phyloP scores from a whole-genome alignment of 2,113 vertebrate species.

The Cervus canadensis region DNA sequence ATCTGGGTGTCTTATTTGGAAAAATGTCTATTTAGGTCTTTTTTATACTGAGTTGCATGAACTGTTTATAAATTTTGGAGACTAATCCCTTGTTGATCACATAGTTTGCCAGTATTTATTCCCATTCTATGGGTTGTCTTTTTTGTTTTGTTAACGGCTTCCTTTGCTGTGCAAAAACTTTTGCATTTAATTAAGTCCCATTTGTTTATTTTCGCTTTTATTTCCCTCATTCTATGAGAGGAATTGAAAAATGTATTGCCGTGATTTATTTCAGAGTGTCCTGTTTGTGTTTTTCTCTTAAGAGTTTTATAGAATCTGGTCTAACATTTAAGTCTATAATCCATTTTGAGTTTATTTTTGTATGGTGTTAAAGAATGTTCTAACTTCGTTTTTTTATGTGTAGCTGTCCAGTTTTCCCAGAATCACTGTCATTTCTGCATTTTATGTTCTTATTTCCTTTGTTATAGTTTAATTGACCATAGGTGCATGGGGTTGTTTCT shows the following conservation, averaged over 20 bases:
- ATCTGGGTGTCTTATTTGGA: background rate
- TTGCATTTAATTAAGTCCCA: background rate
- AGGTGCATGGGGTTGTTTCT: background rate
- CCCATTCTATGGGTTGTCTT: background rate
- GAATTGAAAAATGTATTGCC: background rate
- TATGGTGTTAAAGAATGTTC: background rate
- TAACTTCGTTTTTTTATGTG: background rate
- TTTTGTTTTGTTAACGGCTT: background rate
- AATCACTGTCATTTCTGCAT: background rate
- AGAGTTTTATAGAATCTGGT: background rate
- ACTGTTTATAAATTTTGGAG: background rate
- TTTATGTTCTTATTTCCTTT: background rate
- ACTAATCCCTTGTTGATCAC: background rate
- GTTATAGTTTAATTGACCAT: background rate
- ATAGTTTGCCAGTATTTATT: background rate
- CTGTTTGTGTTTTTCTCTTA: background rate
- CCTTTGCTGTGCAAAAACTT: background rate
- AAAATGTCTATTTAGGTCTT: background rate
- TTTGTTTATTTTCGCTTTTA: background rate
- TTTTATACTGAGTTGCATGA: background rate
- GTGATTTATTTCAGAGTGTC: background rate
- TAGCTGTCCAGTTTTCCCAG: background rate
- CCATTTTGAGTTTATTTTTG: background rate
- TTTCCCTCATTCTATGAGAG: background rate
- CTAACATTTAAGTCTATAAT: background rate